A percentile compares a stretch with the other conserved stretches of the same genome.
phyloP scores from a whole-genome alignment of 1,140 invertebrate genomes.

The Arion vulgaris region DNA sequence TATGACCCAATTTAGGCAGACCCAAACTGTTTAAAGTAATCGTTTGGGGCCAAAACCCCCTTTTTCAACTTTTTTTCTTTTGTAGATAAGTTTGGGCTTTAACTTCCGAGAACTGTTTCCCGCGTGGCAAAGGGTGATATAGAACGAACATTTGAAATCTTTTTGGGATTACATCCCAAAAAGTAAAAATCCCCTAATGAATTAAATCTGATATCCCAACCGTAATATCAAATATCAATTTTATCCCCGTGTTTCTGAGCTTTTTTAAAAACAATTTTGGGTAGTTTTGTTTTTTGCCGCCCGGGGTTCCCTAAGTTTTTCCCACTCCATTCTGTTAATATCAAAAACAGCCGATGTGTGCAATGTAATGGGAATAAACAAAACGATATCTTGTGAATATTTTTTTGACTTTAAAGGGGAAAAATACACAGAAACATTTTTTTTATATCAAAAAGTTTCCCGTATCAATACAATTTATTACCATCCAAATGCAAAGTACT shows the following conservation, averaged over 20 bases:
- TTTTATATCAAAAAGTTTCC: not conserved
- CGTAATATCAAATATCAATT: not conserved
- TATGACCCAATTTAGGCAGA: not conserved
- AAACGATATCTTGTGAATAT: not conserved
- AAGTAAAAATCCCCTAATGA: not conserved
- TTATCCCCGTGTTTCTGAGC: not conserved
- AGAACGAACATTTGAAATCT: not conserved
- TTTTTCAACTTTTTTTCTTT: not conserved
- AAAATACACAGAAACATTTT: slow-evolving; percentile 14
- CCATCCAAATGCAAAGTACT: slow-evolving; percentile 16
- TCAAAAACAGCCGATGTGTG: not conserved
- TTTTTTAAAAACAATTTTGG: not conserved
- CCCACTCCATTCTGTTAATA: not conserved
- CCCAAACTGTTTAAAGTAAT: not conserved
- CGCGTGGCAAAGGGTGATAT: not conserved
- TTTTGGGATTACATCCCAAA: not conserved
- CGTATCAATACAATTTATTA: not conserved
- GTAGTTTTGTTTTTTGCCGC: not conserved
- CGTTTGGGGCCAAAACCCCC: not conserved
- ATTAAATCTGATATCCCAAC: not conserved
- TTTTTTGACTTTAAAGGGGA: slow-evolving; percentile 1
- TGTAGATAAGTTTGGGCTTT: not conserved
- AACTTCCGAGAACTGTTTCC: not conserved
- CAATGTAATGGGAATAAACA: not conserved
- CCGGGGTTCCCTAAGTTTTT: not conserved